A percentile compares a stretch with the other conserved stretches of the same genome.
Conservation (phyloP, 2,888 invertebrate species). For the Platypus cylindrus region DNA sequence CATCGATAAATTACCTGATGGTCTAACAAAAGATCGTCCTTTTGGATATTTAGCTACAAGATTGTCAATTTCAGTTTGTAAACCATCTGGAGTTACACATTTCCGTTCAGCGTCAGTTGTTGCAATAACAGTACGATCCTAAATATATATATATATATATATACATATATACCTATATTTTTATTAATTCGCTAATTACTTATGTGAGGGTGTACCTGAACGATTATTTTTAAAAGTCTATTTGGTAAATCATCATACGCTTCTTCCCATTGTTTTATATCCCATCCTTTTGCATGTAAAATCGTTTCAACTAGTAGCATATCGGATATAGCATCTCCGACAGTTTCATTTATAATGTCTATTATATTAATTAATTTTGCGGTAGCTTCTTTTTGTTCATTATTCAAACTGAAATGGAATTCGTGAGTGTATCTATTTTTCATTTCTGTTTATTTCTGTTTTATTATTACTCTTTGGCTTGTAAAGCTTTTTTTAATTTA, state of each 20-base stretch:
- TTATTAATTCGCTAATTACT: neutral
- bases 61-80: constrained; percentile 69
- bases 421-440: too few species aligned
- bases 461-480: constrained; percentile 32
- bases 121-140: constrained; percentile 72
- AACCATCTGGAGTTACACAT: constrained; percentile 66
- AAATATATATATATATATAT: constrained; percentile 13
- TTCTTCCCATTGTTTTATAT: constrained; percentile 63
- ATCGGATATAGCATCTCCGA: constrained; percentile 96
- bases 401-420: constrained; percentile 12
- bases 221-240: constrained; percentile 74
- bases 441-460: too few species aligned
- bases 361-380: constrained; percentile 54
- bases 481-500: constrained; percentile 38
- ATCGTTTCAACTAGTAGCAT: constrained; percentile 88
- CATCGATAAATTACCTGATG: constrained; percentile 43
- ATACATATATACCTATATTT: neutral
- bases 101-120: constrained; percentile 81
- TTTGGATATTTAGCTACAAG: constrained; percentile 53
- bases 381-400: constrained; percentile 43
- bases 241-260: constrained; percentile 82
- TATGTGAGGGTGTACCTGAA: constrained; percentile 40
- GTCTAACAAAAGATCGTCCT: constrained; percentile 81
- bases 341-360: constrained; percentile 84
- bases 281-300: constrained; percentile 69